Percentiles rank a stretch among this genome's conserved stretches.
Evolutionary conservation across 2,888 invertebrate genomes (phyloP).

Genomic region (Colostygia pectinataria): DNA sequence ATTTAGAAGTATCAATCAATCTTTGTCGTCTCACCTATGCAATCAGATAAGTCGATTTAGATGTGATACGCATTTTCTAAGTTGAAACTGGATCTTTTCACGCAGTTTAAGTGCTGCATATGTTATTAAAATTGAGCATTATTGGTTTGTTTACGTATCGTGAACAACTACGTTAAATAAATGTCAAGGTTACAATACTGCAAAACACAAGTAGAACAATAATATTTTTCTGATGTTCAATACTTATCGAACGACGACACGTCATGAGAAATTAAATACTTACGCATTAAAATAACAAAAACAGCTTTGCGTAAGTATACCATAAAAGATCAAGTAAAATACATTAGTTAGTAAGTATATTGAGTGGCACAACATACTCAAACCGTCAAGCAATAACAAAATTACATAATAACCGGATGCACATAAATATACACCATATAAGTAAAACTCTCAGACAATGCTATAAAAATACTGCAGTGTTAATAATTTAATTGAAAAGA

Average conservation of each 20-base stretch:
- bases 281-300: neutral
- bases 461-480: too few species aligned
- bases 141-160: constrained; percentile 20
- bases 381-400: neutral
- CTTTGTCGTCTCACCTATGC: constrained; percentile 4
- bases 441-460: neutral
- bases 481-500: too few species aligned
- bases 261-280: neutral
- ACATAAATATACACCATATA: neutral
- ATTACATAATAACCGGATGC: constrained; percentile 14
- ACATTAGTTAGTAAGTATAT: neutral
- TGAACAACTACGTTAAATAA: constrained; percentile 25
- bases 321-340: neutral
- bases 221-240: constrained; percentile 9
- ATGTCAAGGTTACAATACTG: constrained; percentile 36
- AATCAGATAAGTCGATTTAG: constrained; percentile 1
- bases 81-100: constrained; percentile 3
- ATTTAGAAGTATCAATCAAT: constrained; percentile 7
- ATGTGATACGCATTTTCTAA: neutral
- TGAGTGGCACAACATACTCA: neutral
- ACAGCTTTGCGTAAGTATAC: constrained; percentile 1
- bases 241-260: neutral
- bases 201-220: constrained; percentile 22
- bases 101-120: constrained; percentile 5
- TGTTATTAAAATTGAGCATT: constrained; percentile 16